Conservation (phyloP, 2,797 vertebrate species). For the Corythornis leucogaster region DNA sequence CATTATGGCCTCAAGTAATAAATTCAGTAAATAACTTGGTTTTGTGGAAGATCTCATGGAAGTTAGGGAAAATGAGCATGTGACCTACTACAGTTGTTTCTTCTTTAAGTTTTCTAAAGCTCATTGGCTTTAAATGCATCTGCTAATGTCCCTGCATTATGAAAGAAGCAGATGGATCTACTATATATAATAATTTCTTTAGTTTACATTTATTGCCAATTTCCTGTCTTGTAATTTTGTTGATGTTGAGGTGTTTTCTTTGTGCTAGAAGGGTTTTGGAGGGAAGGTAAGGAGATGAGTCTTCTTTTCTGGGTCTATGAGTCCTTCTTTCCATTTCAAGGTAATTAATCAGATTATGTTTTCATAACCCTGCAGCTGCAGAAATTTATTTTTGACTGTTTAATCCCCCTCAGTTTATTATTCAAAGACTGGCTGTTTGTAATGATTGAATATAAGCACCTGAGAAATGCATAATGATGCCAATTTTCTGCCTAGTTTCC, state of each 20-base stretch:
- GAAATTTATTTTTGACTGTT: background rate
- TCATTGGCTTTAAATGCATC: background rate
- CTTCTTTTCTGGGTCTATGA: background rate
- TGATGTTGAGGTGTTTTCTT: background rate
- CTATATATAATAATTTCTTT: background rate
- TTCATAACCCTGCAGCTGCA: background rate
- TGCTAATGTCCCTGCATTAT: background rate
- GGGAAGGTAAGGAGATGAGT: no score
- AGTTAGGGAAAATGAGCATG: background rate
- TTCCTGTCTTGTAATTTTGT: background rate
- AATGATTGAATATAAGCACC: background rate
- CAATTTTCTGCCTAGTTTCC: slow-evolving; percentile 11
- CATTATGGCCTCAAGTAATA: background rate
- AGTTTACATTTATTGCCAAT: background rate
- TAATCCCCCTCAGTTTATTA: background rate
- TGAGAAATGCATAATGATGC: background rate
- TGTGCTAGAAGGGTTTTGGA: fast-evolving
- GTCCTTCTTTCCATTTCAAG: background rate
- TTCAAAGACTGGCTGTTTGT: background rate
- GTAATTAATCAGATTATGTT: background rate
- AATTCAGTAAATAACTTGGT: background rate
- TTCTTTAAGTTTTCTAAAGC: background rate
- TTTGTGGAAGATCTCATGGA: background rate
- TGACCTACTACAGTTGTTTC: background rate
- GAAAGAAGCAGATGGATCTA: background rate